phyloP scores from a whole-genome alignment of 2,888 invertebrate genomes.

The Thalpophila matura region DNA sequence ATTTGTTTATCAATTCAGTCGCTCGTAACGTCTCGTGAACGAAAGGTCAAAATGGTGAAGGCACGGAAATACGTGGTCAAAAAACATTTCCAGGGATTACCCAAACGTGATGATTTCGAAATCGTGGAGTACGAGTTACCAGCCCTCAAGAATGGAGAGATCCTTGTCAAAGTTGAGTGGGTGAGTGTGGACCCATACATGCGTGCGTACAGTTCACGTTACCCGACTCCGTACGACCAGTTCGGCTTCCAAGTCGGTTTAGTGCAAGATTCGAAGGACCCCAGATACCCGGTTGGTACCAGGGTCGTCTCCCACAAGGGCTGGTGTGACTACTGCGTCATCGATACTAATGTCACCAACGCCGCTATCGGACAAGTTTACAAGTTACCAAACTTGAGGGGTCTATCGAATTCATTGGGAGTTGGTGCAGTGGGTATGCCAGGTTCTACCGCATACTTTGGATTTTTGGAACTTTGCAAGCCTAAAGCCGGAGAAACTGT shows the following conservation, averaged over 20 bases:
- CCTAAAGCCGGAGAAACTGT: conserved; percentile 94
- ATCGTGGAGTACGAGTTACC: conserved; percentile 90
- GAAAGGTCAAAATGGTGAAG: conserved; percentile 78
- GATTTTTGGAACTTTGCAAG: conserved; percentile 92
- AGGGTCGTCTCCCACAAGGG: conserved; percentile 89
- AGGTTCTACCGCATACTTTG: conserved; percentile 94
- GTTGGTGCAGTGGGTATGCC: conserved; percentile 93
- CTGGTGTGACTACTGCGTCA: conserved; percentile 64
- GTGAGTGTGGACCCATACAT: conserved; percentile 74
- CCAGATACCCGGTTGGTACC: conserved; percentile 91
- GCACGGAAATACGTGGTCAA: conserved; percentile 85
- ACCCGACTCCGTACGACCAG: conserved; percentile 73
- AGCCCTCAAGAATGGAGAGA: conserved; percentile 74
- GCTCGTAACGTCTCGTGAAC: conserved; percentile 9
- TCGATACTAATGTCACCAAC: conserved; percentile 55
- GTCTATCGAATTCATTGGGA: conserved; percentile 88
- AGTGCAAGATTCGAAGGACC: conserved; percentile 92
- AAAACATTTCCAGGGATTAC: conserved; percentile 89
- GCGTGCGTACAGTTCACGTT: conserved; percentile 62
- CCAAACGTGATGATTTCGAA: conserved; percentile 90
- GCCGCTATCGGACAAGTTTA: conserved; percentile 61
- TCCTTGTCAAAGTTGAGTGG: conserved; percentile 74
- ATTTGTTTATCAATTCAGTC: conserved; percentile 39
- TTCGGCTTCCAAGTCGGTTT: conserved; percentile 72
- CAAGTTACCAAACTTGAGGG: conserved; percentile 90